These are phyloP conservation scores for Cydia strobilella DNA, from an alignment of 1,140 invertebrate genomes.

Conservation along the genomic window DNA sequence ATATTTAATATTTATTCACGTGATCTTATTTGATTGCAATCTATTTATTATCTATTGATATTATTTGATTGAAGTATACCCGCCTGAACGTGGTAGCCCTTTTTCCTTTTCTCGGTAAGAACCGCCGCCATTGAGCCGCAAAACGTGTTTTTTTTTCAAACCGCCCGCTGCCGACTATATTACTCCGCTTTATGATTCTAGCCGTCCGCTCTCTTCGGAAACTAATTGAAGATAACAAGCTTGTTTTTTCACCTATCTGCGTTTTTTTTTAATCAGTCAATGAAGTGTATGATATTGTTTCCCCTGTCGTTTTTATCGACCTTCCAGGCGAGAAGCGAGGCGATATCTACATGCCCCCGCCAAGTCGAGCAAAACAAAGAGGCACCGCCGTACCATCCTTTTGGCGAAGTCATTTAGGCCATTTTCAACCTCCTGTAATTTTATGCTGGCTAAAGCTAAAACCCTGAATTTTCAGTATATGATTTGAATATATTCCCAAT, in stretches of 20 bases:
- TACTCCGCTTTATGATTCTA: constrained; percentile 60
- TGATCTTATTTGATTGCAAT: too few relatives aligned
- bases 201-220: constrained; percentile 58
- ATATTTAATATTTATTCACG: too few relatives aligned
- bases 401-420: too few relatives aligned
- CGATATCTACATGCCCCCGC: too few relatives aligned
- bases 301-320: constrained; percentile 44
- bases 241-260: constrained; percentile 56
- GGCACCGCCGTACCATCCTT: too few relatives aligned
- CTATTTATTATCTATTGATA: too few relatives aligned
- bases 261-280: constrained; percentile 54
- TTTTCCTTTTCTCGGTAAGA: constrained; percentile 44
- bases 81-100: constrained; percentile 43
- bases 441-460: too few relatives aligned
- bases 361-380: too few relatives aligned
- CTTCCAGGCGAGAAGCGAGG: constrained; percentile 34
- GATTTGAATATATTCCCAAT: too few relatives aligned
- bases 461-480: too few relatives aligned
- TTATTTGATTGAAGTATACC: constrained; percentile 15
- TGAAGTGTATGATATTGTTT: constrained; percentile 57
- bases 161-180: constrained; percentile 50
- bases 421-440: too few relatives aligned
- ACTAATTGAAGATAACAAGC: constrained; percentile 73
- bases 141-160: constrained; percentile 57
- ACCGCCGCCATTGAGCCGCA: constrained; percentile 48